Evolutionary conservation across 2,888 invertebrate species (phyloP).

Genomic region (Neoascia interrupta): DNA sequence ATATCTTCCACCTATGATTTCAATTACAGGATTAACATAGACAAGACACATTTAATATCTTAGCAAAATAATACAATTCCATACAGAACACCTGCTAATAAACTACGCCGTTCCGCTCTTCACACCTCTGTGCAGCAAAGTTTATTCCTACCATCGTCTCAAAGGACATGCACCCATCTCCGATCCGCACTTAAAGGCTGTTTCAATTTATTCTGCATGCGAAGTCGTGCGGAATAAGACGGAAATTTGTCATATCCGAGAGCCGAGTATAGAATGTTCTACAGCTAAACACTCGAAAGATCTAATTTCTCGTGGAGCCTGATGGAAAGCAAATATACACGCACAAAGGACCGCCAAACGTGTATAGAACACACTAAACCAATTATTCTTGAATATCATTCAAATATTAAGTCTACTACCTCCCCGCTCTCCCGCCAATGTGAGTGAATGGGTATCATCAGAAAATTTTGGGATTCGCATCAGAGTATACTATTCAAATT

Average conservation of each 20-base stretch:
- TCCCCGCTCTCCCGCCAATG: no score
- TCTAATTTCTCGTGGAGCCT: slow-evolving; percentile 20
- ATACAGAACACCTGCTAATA: background rate
- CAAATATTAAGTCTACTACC: no score
- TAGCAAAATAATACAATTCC: background rate
- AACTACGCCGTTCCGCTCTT: no score
- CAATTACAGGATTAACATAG: slow-evolving; percentile 28
- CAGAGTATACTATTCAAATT: no score
- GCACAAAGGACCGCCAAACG: slow-evolving; percentile 16
- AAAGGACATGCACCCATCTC: background rate
- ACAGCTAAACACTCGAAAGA: slow-evolving; percentile 28
- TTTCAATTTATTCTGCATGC: slow-evolving; percentile 7
- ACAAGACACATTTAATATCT: slow-evolving; percentile 1
- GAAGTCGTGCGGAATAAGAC: slow-evolving; percentile 27
- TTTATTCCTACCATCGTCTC: background rate
- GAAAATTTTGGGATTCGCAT: no score
- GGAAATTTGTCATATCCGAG: slow-evolving; percentile 49
- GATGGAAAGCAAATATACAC: slow-evolving; percentile 36
- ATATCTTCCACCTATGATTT: background rate
- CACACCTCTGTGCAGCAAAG: background rate
- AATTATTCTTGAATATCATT: slow-evolving; percentile 26
- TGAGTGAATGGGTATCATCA: no score
- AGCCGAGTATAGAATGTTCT: slow-evolving; percentile 7
- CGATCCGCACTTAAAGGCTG: background rate
- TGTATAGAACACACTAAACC: slow-evolving; percentile 20